Percentiles rank a stretch among this genome's conserved stretches.
phyloP scores from a whole-genome alignment of 2,113 vertebrate species.

The Epinephelus fuscoguttatus region DNA sequence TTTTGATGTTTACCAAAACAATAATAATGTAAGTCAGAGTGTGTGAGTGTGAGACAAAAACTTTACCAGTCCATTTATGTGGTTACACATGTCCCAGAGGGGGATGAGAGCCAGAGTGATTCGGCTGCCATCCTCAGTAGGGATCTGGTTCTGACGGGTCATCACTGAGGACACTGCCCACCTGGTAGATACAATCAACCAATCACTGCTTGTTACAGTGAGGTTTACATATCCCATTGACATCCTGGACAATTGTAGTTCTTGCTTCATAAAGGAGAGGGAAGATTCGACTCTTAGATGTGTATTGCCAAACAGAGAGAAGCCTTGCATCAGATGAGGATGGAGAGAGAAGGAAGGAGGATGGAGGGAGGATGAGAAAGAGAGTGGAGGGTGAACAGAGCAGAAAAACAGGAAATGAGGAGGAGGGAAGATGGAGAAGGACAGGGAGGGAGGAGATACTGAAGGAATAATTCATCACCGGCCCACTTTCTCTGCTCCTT shows the following conservation, averaged over 20 bases:
- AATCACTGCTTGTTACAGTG: neutral
- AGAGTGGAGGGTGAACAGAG: neutral
- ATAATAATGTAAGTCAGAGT: neutral
- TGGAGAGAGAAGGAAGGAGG: neutral
- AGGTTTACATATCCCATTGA: neutral
- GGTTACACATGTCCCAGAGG: constrained; percentile 99
- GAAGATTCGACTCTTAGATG: neutral
- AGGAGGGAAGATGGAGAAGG: constrained; percentile 24
- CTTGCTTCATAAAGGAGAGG: neutral
- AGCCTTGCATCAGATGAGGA: constrained; percentile 42
- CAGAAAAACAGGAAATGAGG: constrained; percentile 55
- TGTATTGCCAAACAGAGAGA: constrained; percentile 42
- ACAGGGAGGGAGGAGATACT: neutral
- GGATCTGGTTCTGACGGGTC: constrained; percentile 99
- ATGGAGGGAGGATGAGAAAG: constrained; percentile 11
- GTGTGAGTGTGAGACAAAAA: too few species aligned
- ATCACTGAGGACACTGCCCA: constrained; percentile 99
- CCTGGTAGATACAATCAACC: constrained; percentile 74
- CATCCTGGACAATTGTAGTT: neutral
- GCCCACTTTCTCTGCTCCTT: constrained; percentile 2
- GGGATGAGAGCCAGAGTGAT: constrained; percentile 97
- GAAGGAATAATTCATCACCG: neutral
- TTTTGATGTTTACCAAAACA: neutral
- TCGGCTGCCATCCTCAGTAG: constrained; percentile 95
- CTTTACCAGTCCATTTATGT: constrained; percentile 95